phyloP scores from a whole-genome alignment of 2,113 vertebrate species.

The Barnardius zonarius region DNA sequence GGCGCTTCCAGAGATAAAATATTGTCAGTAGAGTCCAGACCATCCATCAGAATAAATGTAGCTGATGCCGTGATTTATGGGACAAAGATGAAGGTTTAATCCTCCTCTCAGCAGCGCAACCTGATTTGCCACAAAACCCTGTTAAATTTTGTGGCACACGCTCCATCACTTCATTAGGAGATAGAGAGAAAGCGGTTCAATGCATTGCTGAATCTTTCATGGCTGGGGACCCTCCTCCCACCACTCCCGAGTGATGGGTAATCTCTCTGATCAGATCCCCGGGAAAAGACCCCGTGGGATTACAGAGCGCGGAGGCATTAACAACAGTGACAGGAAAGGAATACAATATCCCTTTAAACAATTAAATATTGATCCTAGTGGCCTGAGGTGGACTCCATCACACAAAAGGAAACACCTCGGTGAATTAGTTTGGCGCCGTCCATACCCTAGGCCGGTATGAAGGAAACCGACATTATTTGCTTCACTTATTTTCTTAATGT shows the following conservation, averaged over 20 bases:
- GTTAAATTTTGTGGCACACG: slow-evolving; percentile 56
- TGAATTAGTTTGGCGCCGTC: slow-evolving; percentile 45
- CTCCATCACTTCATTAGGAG: slow-evolving; percentile 67
- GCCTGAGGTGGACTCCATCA: slow-evolving; percentile 52
- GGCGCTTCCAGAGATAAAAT: slow-evolving; percentile 6
- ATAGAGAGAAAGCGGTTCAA: slow-evolving; percentile 44
- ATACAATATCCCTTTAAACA: slow-evolving; percentile 69
- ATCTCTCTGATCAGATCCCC: slow-evolving; percentile 57
- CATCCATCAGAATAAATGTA: slow-evolving; percentile 48
- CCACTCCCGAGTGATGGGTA: slow-evolving; percentile 13
- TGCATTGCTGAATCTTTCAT: slow-evolving; percentile 50
- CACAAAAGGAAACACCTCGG: slow-evolving; percentile 57
- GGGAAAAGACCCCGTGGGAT: slow-evolving; percentile 56
- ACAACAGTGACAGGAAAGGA: slow-evolving; percentile 66
- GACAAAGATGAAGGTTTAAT: slow-evolving; percentile 61
- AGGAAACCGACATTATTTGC: slow-evolving; percentile 53
- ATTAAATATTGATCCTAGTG: slow-evolving; percentile 61
- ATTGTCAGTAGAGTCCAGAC: slow-evolving; percentile 7
- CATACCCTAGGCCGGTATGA: background rate
- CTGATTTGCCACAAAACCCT: slow-evolving; percentile 49
- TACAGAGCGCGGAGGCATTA: slow-evolving; percentile 36
- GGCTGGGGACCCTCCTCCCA: slow-evolving; percentile 25
- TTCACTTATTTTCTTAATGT: slow-evolving; percentile 15
- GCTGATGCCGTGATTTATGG: slow-evolving; percentile 60
- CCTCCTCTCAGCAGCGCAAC: slow-evolving; percentile 44